These are phyloP conservation scores for Podabrus alpinus DNA, from an alignment of 2,888 invertebrate genomes.

Conservation along the genomic window DNA sequence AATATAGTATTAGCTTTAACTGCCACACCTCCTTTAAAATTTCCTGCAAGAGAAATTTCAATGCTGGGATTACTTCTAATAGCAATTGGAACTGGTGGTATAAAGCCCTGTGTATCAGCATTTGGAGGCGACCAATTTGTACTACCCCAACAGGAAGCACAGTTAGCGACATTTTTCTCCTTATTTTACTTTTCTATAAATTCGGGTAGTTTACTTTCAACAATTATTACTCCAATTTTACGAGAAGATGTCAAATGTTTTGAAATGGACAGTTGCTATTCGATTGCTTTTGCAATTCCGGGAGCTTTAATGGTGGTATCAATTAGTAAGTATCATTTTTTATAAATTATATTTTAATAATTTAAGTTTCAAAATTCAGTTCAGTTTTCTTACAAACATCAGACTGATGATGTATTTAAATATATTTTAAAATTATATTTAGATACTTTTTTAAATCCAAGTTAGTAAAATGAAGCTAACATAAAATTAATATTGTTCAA, in stretches of 20 bases:
- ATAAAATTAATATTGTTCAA: too few species aligned
- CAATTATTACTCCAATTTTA: constrained; percentile 84
- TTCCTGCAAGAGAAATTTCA: constrained; percentile 58
- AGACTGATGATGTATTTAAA: too few species aligned
- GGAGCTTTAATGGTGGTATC: constrained; percentile 84
- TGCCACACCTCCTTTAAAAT: constrained; percentile 64
- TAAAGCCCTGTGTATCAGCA: constrained; percentile 93
- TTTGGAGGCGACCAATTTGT: constrained; percentile 95
- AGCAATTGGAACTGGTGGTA: constrained; percentile 91
- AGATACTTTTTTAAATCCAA: too few species aligned
- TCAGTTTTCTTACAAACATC: too few species aligned
- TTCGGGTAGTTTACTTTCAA: constrained; percentile 86
- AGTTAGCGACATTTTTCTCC: constrained; percentile 87
- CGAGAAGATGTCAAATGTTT: constrained; percentile 81
- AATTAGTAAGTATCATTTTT: constrained; percentile 62
- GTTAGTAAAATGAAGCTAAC: too few species aligned
- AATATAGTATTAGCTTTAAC: constrained; percentile 75
- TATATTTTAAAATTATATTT: too few species aligned
- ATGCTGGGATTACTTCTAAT: constrained; percentile 73
- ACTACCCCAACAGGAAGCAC: constrained; percentile 76
- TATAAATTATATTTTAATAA: neutral
- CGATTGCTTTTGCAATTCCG: constrained; percentile 88
- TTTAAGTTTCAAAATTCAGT: neutral
- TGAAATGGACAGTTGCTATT: constrained; percentile 76
- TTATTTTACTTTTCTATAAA: constrained; percentile 95